These are phyloP conservation scores for Ctenochaetus hawaiiensis DNA, from an alignment of 2,797 vertebrate genomes.

Conservation along the genomic window DNA sequence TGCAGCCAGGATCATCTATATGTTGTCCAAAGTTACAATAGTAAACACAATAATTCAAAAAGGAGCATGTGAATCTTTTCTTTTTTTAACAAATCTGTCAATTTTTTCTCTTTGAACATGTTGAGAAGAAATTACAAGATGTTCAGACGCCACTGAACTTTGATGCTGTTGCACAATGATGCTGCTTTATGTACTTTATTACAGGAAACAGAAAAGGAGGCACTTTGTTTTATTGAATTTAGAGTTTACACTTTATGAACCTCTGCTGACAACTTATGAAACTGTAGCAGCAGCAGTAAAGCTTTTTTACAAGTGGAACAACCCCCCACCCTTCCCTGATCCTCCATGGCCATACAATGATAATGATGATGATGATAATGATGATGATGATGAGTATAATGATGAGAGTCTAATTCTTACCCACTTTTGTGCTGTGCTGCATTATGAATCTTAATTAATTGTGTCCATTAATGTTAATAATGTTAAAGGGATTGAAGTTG, in stretches of 20 bases:
- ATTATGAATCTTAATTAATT: slow-evolving; percentile 62
- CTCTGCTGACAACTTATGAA: slow-evolving; percentile 12
- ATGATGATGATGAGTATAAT: slow-evolving; percentile 1
- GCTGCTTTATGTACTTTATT: not conserved
- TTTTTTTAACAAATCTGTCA: no score
- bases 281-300: not conserved
- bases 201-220: slow-evolving; percentile 5
- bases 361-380: slow-evolving; percentile 31
- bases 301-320: slow-evolving; percentile 21
- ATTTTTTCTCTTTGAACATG: no score
- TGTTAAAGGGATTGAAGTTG: slow-evolving; percentile 36
- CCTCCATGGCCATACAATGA: slow-evolving; percentile 17
- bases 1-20: not conserved
- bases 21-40: not conserved
- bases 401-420: not conserved
- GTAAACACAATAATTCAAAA: no score
- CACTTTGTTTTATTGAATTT: not conserved
- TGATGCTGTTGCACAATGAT: not conserved
- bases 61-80: no score
- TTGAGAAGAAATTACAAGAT: not conserved
- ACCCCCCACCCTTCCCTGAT: not conserved
- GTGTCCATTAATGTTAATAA: slow-evolving; percentile 61
- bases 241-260: slow-evolving; percentile 21
- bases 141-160: not conserved
- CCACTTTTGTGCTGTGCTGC: slow-evolving; percentile 5